phyloP scores from a whole-genome alignment of 2,113 vertebrate genomes.

The Chinchilla lanigera region DNA sequence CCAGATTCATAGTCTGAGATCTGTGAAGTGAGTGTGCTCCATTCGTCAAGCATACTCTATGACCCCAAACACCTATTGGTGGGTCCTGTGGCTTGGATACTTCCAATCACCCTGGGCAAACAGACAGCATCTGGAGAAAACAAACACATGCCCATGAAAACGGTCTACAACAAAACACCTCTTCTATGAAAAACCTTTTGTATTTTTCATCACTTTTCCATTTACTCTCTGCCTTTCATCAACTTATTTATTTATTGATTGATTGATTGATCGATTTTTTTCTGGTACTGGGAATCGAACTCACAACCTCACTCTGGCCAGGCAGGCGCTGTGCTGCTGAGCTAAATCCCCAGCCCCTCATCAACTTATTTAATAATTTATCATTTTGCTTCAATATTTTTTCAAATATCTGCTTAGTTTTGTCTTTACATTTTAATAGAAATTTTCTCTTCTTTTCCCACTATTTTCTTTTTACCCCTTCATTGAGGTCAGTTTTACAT shows the following conservation, averaged over 20 bases:
- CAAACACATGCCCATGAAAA: neutral
- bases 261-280: no score
- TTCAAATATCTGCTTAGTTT: neutral
- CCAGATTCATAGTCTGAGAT: neutral
- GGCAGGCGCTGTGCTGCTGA: no score
- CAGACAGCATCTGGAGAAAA: neutral
- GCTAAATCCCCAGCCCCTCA: no score
- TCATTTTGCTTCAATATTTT: neutral
- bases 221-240: neutral
- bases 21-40: neutral
- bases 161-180: neutral
- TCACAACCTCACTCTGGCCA: no score
- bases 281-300: no score
- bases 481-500: neutral
- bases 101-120: neutral
- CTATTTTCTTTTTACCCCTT: neutral
- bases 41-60: neutral
- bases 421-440: neutral
- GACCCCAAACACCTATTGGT: no score
- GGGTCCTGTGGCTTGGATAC: neutral
- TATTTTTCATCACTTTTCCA: neutral
- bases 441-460: neutral
- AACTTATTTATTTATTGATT: no score
- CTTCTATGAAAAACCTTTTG: neutral
- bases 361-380: neutral